These are phyloP conservation scores for Microtus richardsoni DNA, from an alignment of 2,113 vertebrate species.

Conservation along the genomic window DNA sequence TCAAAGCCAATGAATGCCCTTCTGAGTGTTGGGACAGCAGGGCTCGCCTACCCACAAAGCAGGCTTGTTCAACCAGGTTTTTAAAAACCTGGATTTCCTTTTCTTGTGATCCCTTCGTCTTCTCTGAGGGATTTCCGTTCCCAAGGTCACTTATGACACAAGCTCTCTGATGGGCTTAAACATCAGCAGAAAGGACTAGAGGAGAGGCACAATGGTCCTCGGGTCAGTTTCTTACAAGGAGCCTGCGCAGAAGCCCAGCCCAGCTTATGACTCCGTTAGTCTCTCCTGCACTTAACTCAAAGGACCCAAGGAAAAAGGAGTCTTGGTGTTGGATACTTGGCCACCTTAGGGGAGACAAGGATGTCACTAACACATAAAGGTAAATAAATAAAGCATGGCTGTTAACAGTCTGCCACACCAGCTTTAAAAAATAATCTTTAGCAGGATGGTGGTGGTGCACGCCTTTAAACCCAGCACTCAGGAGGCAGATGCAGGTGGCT, in stretches of 20 bases:
- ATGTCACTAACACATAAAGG: constrained; percentile 10
- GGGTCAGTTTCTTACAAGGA: background rate
- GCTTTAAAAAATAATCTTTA: background rate
- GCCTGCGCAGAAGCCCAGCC: background rate
- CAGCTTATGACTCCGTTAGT: background rate
- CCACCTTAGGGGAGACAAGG: background rate
- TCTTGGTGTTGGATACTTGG: background rate
- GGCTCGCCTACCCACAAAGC: background rate
- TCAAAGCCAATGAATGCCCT: background rate
- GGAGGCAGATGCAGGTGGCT: too few relatives aligned
- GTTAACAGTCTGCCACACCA: background rate
- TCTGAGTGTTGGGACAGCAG: background rate
- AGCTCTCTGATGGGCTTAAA: background rate
- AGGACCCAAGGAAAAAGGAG: background rate
- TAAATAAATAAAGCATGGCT: background rate
- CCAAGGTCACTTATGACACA: background rate
- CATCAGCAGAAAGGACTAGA: background rate
- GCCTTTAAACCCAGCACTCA: too few relatives aligned
- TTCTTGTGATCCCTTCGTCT: background rate
- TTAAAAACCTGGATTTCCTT: background rate
- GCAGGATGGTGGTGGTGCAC: too few relatives aligned
- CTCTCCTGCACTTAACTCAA: background rate
- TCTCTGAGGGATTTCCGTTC: background rate
- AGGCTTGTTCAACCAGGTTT: background rate
- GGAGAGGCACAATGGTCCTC: background rate